Percentiles rank a stretch among this genome's conserved stretches.
Evolutionary conservation across 2,888 invertebrate species (phyloP).

Genomic region (Chalcis sispes): DNA sequence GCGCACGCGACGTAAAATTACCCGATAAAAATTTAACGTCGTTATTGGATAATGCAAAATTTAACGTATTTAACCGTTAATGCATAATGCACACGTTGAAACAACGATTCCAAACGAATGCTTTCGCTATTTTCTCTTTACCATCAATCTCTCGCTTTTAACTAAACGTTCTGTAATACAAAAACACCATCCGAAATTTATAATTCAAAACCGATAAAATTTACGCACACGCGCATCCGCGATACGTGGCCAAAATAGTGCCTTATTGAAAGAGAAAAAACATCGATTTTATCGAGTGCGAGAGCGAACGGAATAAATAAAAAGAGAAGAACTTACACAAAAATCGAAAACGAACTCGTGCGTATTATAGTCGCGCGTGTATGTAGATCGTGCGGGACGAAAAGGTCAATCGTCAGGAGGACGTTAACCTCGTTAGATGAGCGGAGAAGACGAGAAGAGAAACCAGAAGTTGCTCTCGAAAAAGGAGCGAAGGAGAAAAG

Average conservation of each 20-base stretch:
- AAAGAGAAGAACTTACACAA: not conserved
- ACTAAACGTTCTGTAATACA: not conserved
- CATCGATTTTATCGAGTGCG: not conserved
- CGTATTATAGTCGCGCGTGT: too few relatives aligned
- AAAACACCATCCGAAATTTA: not conserved
- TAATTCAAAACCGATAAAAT: conserved; percentile 4
- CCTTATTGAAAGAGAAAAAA: not conserved
- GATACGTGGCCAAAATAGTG: not conserved
- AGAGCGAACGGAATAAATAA: not conserved
- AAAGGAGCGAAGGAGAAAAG: not conserved
- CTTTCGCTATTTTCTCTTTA: not conserved
- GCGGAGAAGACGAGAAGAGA: not conserved
- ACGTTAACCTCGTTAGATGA: conserved; percentile 22
- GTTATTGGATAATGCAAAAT: not conserved
- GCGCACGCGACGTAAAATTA: too few relatives aligned
- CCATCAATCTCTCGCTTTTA: not conserved
- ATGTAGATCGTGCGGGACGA: too few relatives aligned
- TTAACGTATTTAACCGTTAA: not conserved
- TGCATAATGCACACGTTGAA: not conserved
- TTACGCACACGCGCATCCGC: not conserved
- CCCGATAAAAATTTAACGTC: too few relatives aligned
- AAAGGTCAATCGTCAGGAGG: conserved; percentile 26
- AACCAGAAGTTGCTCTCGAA: too few relatives aligned
- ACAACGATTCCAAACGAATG: not conserved
- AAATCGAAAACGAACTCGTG: too few relatives aligned